These are phyloP conservation scores for Myotis yumanensis DNA, from an alignment of 2,113 vertebrate species.

Conservation along the genomic window DNA sequence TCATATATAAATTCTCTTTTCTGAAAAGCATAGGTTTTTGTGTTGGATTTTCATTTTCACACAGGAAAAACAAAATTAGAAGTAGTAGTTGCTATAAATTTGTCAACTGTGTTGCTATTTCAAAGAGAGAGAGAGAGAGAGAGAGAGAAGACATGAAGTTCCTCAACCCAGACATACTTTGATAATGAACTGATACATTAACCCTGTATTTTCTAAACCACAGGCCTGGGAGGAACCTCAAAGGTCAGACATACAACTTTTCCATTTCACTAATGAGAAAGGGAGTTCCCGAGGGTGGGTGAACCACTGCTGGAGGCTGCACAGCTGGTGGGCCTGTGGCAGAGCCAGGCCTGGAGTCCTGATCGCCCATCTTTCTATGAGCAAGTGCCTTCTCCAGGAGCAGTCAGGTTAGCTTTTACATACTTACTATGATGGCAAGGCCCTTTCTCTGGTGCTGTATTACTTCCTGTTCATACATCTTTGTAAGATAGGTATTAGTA, in stretches of 20 bases:
- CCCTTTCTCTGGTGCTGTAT: neutral
- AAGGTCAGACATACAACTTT: neutral
- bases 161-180: neutral
- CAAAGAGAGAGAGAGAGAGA: neutral
- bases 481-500: neutral
- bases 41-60: neutral
- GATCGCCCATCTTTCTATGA: neutral
- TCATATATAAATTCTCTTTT: neutral
- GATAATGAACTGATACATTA: neutral
- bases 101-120: neutral
- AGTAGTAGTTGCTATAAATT: constrained; percentile 11
- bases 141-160: neutral
- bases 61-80: neutral
- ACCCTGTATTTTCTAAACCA: constrained; percentile 41
- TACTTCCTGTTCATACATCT: neutral
- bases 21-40: constrained; percentile 15
- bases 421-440: neutral
- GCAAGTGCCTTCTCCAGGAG: neutral
- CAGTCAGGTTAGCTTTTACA: neutral
- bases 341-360: neutral
- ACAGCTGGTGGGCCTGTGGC: neutral
- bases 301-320: neutral
- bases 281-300: neutral
- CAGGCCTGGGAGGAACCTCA: neutral
- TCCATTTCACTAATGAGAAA: neutral